Conservation (phyloP, 2,888 invertebrate genomes). For the Lasius fuliginosus region DNA sequence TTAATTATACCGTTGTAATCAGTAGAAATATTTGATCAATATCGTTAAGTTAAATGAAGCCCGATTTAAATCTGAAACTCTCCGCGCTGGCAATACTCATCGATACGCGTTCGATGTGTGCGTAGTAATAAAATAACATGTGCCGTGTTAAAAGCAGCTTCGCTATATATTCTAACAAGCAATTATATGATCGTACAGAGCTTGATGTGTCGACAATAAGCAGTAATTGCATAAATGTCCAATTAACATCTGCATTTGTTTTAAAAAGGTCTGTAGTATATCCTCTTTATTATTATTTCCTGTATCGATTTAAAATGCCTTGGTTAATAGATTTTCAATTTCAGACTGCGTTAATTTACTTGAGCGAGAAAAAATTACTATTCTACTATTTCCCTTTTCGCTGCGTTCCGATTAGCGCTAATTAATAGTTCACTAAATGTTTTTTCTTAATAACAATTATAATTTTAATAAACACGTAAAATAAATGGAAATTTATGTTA, state of each 20-base stretch:
- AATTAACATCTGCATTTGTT: conserved; percentile 40
- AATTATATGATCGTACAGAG: conserved; percentile 43
- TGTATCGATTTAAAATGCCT: conserved; percentile 11
- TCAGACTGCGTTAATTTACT: conserved; percentile 1
- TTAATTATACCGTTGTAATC: conserved; percentile 72
- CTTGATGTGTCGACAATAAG: conserved; percentile 35
- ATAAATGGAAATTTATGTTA: not conserved
- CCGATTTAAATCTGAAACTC: conserved; percentile 50
- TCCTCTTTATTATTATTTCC: conserved; percentile 41
- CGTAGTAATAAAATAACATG: conserved; percentile 36
- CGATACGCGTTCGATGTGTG: not conserved
- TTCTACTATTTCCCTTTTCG: not conserved
- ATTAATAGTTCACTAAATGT: not conserved
- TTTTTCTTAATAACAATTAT: too few species aligned
- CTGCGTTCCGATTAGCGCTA: not conserved
- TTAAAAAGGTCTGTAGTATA: conserved; percentile 17
- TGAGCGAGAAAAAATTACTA: not conserved
- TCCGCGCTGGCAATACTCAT: not conserved
- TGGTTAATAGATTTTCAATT: not conserved
- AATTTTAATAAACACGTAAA: not conserved
- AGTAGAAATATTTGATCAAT: conserved; percentile 65
- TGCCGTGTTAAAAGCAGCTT: conserved; percentile 27
- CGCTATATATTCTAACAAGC: conserved; percentile 38
- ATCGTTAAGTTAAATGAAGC: conserved; percentile 45
- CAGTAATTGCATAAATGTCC: conserved; percentile 40